These are phyloP conservation scores for Morelia viridis DNA, from an alignment of 2,797 vertebrate species.

Conservation along the genomic window DNA sequence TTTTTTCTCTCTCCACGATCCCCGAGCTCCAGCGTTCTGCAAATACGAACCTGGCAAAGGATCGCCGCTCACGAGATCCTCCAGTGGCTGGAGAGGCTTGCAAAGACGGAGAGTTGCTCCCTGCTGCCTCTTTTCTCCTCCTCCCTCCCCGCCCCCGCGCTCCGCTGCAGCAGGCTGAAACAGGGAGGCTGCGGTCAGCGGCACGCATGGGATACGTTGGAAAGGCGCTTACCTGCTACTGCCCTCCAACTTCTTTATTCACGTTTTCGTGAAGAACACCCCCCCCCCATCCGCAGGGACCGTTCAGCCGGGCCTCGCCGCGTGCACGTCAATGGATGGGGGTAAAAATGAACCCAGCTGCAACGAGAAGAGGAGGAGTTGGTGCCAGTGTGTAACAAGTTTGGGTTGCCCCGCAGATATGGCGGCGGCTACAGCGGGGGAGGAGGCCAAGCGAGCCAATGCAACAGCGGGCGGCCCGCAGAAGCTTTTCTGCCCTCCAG, in stretches of 20 bases:
- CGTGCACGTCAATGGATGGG: not conserved
- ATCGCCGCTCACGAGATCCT: not conserved
- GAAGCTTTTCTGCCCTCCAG: not conserved
- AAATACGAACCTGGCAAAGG: not conserved
- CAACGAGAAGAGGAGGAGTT: conserved; percentile 33
- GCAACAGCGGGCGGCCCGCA: not conserved
- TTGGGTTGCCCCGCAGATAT: conserved; percentile 77
- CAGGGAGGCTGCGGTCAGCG: not conserved
- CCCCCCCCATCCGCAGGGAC: no score
- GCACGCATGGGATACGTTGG: not conserved
- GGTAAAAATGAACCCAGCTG: conserved; percentile 30
- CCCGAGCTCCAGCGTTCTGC: not conserved
- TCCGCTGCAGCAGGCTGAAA: not conserved
- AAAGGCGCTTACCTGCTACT: conserved; percentile 14
- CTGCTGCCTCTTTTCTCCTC: not conserved
- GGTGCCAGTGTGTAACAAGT: conserved; percentile 71
- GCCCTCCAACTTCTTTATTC: not conserved
- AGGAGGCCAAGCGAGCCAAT: not conserved
- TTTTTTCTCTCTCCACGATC: not conserved
- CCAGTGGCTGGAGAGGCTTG: not conserved
- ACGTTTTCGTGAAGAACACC: not conserved
- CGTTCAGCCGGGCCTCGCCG: not conserved
- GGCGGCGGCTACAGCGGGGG: conserved; percentile 61
- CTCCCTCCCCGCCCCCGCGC: not conserved
- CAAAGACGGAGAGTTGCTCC: not conserved